These are phyloP conservation scores for Nothura maculosa DNA, from an alignment of 2,797 vertebrate species.

Conservation along the genomic window DNA sequence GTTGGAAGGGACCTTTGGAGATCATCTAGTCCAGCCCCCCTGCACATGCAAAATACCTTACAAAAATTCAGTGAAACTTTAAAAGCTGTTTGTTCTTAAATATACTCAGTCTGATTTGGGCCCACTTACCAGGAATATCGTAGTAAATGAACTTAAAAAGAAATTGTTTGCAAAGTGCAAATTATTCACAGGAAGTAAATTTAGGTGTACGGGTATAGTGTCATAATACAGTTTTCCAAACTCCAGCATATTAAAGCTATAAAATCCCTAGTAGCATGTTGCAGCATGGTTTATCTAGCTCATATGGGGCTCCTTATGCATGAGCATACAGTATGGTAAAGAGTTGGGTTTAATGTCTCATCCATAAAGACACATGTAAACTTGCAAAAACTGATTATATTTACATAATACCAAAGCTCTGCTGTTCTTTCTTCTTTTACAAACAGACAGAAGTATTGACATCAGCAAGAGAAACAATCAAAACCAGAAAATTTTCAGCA, in stretches of 20 bases:
- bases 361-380: background rate
- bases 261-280: background rate
- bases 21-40: no score
- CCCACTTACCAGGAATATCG: slow-evolving; percentile 1
- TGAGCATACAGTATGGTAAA: background rate
- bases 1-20: no score
- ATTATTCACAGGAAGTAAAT: background rate
- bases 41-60: background rate
- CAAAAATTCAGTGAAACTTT: background rate
- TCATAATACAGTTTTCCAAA: background rate
- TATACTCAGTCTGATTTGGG: background rate
- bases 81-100: background rate
- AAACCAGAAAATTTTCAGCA: background rate
- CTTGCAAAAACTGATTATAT: background rate
- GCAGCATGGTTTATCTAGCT: background rate
- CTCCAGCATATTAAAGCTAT: background rate
- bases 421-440: background rate
- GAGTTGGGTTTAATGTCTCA: background rate
- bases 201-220: background rate
- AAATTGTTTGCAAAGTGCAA: background rate
- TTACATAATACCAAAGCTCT: background rate
- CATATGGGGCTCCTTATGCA: background rate
- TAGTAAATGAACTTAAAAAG: background rate
- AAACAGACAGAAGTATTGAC: background rate
- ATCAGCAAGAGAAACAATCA: background rate